Base-by-base conservation (phyloP, 2,113 vertebrate species). In the Hemibagrus wyckioides region DNA sequence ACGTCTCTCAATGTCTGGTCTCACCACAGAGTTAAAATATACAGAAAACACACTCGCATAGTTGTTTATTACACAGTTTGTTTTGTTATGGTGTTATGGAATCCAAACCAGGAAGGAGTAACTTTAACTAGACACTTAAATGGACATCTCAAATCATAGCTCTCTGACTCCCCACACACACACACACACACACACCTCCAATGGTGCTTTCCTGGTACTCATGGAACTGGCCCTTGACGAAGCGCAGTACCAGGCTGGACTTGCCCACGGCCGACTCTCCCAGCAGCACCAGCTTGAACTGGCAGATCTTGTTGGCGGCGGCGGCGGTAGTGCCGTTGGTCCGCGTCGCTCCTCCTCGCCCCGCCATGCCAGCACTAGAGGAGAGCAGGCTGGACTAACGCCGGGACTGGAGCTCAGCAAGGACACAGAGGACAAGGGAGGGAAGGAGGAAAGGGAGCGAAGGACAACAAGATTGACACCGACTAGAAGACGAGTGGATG, bases 201-300 rank as follows among this genome's bases (percentile, higher is more conserved):
- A 99, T 99, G 28, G 98, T 99, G 96, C 98, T 99, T 95, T 99
- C 98, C 94, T 99, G 98, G 92, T 97, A 99, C 92, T 99, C 98
- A 0, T 99, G 98, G 92, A 99, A 99, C 91, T 99, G 98, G 84
- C 98, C 98, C 94, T 99, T 99, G 89, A 99, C 98, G 0, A 99
- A 99, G 93, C 98, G 98, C 92, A 99, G 96, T 23, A 99, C 98
- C 0, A 99, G 94, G 93, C 98, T 99, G 93, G 98, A 99, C 89
- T 99, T 99, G 65, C 98, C 98, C 90, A 99, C 98, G 0, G 98
- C 98, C 0, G 97, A 99, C 85, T 99, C 98, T 5, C 98, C 98
- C 90, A 99, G 28, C 17, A 99, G 96, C 69, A 99, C 98, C 17
- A 99, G 95, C 87, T 99, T 99, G 48, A 99, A 99, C 91, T 99